Conservation (phyloP, 1,140 invertebrate genomes). For the Drosophila truncata region DNA sequence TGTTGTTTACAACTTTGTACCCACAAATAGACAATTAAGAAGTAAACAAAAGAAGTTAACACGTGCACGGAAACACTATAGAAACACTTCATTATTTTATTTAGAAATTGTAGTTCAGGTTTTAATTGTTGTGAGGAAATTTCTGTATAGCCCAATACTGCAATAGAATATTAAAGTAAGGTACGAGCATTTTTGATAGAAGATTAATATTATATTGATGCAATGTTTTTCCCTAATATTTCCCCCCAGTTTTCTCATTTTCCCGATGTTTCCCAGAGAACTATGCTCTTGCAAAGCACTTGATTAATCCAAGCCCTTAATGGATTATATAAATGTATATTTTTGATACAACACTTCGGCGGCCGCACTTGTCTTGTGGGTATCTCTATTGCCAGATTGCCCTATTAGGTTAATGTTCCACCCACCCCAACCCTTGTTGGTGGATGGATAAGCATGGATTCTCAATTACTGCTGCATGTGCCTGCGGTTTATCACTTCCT, state of each 20-base stretch:
- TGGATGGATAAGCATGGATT: conserved; percentile 34
- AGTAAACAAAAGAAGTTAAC: conserved; percentile 42
- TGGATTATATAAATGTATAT: conserved; percentile 29
- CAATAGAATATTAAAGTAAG: no score
- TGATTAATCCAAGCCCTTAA: conserved; percentile 39
- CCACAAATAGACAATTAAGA: conserved; percentile 46
- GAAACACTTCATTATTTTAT: conserved; percentile 38
- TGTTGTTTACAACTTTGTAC: conserved; percentile 21
- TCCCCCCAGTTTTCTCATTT: not conserved
- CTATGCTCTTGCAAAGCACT: conserved; percentile 11
- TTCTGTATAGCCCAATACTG: not conserved
- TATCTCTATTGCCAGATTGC: conserved; percentile 38
- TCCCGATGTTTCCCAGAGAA: conserved; percentile 6
- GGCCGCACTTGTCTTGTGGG: conserved; percentile 21
- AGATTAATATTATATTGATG: not conserved
- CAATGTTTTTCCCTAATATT: not conserved
- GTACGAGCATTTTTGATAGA: not conserved
- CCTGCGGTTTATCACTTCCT: conserved; percentile 42
- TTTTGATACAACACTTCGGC: conserved; percentile 38
- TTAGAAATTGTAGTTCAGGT: conserved; percentile 14
- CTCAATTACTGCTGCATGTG: conserved; percentile 40
- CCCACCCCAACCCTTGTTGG: conserved; percentile 8
- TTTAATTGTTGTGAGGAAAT: conserved; percentile 17
- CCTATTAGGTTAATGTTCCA: conserved; percentile 36
- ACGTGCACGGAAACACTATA: conserved; percentile 40